Percentiles rank a stretch among this genome's conserved stretches.
phyloP scores from a whole-genome alignment of 2,888 invertebrate genomes.

The Drosophila birchii region DNA sequence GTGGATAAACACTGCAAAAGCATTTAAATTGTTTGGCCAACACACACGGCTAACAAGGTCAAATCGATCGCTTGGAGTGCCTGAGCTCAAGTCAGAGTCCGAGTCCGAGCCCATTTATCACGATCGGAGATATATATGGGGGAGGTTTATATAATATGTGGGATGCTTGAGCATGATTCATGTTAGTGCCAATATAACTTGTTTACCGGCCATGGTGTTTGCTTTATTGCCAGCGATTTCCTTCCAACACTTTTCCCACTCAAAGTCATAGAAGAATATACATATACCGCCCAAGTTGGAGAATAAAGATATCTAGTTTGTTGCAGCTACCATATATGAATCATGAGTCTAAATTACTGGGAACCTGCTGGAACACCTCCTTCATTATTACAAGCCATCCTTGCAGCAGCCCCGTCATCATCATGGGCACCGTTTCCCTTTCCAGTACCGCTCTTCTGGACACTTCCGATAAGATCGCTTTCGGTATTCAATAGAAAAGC shows the following conservation, averaged over 20 bases:
- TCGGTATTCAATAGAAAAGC: conserved; percentile 68
- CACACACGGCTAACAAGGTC: conserved; percentile 34
- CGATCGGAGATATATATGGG: conserved; percentile 35
- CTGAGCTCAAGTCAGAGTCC: conserved; percentile 12
- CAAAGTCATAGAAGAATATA: conserved; percentile 9
- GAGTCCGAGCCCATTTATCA: conserved; percentile 38
- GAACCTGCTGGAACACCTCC: conserved; percentile 31
- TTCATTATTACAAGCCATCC: conserved; percentile 27
- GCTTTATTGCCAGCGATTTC: conserved; percentile 8
- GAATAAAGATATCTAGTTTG: conserved; percentile 37
- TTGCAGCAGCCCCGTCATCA: conserved; percentile 5
- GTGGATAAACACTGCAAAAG: conserved; percentile 15
- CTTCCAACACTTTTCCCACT: conserved; percentile 35
- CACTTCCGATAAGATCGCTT: conserved; percentile 76
- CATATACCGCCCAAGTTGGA: conserved; percentile 7
- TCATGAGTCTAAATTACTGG: conserved; percentile 31
- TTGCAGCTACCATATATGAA: conserved; percentile 30
- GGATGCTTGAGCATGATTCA: conserved; percentile 32
- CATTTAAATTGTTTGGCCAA: conserved; percentile 18
- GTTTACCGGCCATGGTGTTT: conserved; percentile 21
- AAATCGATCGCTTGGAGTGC: conserved; percentile 28
- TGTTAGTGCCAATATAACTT: conserved; percentile 17
- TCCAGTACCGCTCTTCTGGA: conserved; percentile 42
- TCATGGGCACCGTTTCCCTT: conserved; percentile 28
- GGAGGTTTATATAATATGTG: conserved; percentile 43